phyloP scores from a whole-genome alignment of 2,113 vertebrate genomes.

The Agapornis roseicollis region DNA sequence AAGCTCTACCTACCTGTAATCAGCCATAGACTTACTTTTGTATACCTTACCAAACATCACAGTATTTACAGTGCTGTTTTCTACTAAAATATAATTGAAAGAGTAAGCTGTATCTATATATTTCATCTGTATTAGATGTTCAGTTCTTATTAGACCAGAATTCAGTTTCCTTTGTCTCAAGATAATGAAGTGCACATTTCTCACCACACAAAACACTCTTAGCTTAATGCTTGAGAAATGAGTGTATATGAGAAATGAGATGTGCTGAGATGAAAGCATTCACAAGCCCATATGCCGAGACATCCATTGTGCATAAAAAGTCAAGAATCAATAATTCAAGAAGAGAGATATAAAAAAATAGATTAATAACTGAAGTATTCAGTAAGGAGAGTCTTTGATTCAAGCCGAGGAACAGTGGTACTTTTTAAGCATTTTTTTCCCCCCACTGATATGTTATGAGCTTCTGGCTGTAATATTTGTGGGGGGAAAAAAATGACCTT shows the following conservation, averaged over 20 bases:
- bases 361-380: neutral
- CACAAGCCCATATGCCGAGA: neutral
- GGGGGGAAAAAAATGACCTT: fast-evolving
- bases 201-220: neutral
- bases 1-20: neutral
- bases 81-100: neutral
- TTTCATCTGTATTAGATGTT: neutral
- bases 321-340: neutral
- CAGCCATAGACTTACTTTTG: neutral
- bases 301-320: neutral
- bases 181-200: neutral
- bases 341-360: neutral
- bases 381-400: neutral
- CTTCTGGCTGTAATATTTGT: neutral
- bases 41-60: neutral
- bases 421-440: neutral
- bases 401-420: neutral
- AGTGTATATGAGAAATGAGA: neutral
- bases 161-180: neutral
- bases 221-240: neutral
- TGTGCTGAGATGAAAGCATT: neutral
- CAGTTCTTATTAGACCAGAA: neutral
- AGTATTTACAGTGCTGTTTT: neutral
- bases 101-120: neutral
- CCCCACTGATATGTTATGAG: neutral